Evolutionary conservation across 2,113 vertebrate genomes (phyloP).

Genomic region (Vanacampus margaritifer): DNA sequence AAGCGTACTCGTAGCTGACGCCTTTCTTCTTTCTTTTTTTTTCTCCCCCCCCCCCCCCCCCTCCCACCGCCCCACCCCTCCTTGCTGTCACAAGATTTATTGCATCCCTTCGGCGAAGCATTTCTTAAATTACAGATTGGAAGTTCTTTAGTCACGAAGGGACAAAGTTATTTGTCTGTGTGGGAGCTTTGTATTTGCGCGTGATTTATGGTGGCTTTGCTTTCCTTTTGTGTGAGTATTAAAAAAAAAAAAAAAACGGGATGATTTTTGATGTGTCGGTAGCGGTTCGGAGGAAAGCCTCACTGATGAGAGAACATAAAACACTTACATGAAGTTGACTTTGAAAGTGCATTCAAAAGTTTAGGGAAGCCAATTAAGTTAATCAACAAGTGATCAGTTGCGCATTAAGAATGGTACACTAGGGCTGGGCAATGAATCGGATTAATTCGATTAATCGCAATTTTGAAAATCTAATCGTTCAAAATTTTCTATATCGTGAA

Average conservation of each 20-base stretch:
- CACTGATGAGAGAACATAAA: background rate
- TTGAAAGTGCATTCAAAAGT: background rate
- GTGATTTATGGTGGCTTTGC: constrained; percentile 40
- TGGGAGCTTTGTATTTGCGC: constrained; percentile 20
- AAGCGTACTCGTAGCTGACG: constrained; percentile 43
- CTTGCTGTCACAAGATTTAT: constrained; percentile 73
- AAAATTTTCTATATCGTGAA: too few relatives aligned
- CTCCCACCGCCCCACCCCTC: constrained; percentile 8
- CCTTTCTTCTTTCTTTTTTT: constrained; percentile 41
- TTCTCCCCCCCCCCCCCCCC: background rate
- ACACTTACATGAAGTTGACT: background rate
- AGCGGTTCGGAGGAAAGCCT: background rate
- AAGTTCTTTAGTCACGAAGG: constrained; percentile 68
- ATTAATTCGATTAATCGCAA: too few relatives aligned
- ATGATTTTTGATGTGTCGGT: background rate
- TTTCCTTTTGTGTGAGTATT: constrained; percentile 57
- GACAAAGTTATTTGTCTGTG: constrained; percentile 48
- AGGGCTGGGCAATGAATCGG: too few relatives aligned
- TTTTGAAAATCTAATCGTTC: too few relatives aligned
- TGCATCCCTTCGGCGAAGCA: constrained; percentile 62
- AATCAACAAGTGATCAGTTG: too few relatives aligned
- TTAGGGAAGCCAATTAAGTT: too few relatives aligned
- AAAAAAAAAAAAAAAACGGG: constrained; percentile 19
- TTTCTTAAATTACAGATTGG: constrained; percentile 79
- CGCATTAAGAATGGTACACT: too few relatives aligned